Base-by-base conservation (phyloP, 2,888 invertebrate genomes). In the Stramonita haemastoma region DNA sequence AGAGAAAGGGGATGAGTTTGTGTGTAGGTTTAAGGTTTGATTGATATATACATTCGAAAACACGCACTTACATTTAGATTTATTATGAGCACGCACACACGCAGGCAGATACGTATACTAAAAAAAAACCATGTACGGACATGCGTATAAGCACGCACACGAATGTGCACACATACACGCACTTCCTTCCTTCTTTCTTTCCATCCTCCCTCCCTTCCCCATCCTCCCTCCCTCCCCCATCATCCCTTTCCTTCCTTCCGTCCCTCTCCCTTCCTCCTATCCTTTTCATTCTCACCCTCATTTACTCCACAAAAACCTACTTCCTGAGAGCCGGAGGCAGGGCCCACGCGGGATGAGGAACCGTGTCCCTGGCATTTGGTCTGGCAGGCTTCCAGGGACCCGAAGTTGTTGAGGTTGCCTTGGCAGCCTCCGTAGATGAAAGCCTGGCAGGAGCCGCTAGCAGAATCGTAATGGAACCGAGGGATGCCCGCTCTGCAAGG, bases 371-470 rank as follows among this genome's bases (percentile, higher is more conserved):
- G 86, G 87, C 94, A 94, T 66, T 91, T 91, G 15, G 87, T 79
- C 86, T 92, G 87, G 87, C 94, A 94, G 34, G 91, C 92, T 17
- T 93, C 92, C 87, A 90, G 81, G 6, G 90, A 90, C n/a, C 88
- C 92, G 88, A 96, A 96, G 89, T 94, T 93, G 92, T 96, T 96
- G 83, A 93, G 97, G 95, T 99, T 99, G 90, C 99, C 99, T 88
- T 97, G 97, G 95, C 99, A 99, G 56, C 99, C 99, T 85, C 98
- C 98, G 84, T 96, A 97, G 96, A 96, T 98, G 98, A 96, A 97
- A 97, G 96, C 97, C 98, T 98, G 97, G 90, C 95, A 95, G 46
- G 97, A 97, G 93, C 97, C 97, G 81, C 97, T 97, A 0, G 97
- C 97, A 0, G 98, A 97, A 94, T 97, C 97, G 95, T 98, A 98